Percentiles rank a stretch among this genome's conserved stretches.
These are phyloP conservation scores for Xenentodon cancila DNA, from an alignment of 2,797 vertebrate genomes.

Conservation along the genomic window DNA sequence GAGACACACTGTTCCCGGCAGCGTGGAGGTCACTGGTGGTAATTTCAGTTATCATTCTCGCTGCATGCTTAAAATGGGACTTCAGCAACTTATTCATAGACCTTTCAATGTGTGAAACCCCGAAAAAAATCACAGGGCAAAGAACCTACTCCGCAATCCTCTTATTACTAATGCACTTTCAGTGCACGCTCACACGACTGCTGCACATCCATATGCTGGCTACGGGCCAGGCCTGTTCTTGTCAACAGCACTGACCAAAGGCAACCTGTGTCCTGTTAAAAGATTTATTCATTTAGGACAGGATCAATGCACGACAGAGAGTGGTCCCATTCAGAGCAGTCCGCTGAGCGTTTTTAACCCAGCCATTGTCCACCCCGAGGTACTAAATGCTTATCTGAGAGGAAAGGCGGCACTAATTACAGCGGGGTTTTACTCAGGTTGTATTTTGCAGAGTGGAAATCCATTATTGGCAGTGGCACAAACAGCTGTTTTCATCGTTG, in stretches of 20 bases:
- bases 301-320: slow-evolving; percentile 32
- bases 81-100: slow-evolving; percentile 8
- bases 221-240: slow-evolving; percentile 4
- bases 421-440: slow-evolving; percentile 42
- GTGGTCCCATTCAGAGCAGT: slow-evolving; percentile 26
- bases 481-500: slow-evolving; percentile 63
- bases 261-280: slow-evolving; percentile 25
- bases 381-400: slow-evolving; percentile 41
- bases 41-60: slow-evolving; percentile 1
- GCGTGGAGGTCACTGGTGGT: slow-evolving; percentile 18
- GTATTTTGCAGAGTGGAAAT: slow-evolving; percentile 42
- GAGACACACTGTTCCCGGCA: slow-evolving; percentile 15
- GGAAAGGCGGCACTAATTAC: slow-evolving; percentile 53
- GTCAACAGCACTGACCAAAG: slow-evolving; percentile 31
- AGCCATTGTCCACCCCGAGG: slow-evolving; percentile 30
- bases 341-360: slow-evolving; percentile 25
- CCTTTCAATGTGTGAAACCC: slow-evolving; percentile 19
- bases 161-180: slow-evolving; percentile 26
- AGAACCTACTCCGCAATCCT: slow-evolving; percentile 21
- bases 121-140: slow-evolving; percentile 23
- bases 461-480: slow-evolving; percentile 45
- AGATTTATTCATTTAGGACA: slow-evolving; percentile 39
- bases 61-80: slow-evolving; percentile 5
- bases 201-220: slow-evolving; percentile 4
- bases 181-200: slow-evolving; percentile 17